Evolutionary conservation across 2,797 vertebrate species (phyloP), one percentile per base, ranked within the genome.

Genomic region (Mus spretus): DNA sequence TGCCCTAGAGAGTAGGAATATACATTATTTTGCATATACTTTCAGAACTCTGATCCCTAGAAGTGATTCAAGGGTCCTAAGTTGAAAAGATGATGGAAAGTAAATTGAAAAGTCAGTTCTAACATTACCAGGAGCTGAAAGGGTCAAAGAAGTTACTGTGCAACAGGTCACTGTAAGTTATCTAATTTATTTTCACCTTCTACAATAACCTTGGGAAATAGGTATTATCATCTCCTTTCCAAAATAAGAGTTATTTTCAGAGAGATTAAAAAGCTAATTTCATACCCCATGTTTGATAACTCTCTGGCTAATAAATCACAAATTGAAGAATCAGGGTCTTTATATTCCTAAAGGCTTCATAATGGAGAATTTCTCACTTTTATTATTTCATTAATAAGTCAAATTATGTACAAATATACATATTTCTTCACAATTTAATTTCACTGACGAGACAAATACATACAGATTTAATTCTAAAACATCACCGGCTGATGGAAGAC

Each of bases 91-190:
- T 47, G 24, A 84, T 55, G 91, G 82, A 80, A 6, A 78, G 10
- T 55, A 75, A 94, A 61, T 74, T 93, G 89, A 78, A 40, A 96
- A 90, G 77, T 89, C 80, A 95, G n/a, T 20, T 53, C 28, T 81
- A 70, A 61, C 20, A 81, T 59, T 89, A 89, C 63, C 31, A 95
- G n/a, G 34, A 97, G n/a, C 12, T 91, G 6, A 44, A 93, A 92
- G 50, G 28, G 19, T 28, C 77, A 22, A 90, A 91, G 40, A n/a
- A 59, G 74, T 84, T 40, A 80, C 28, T 34, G 59, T 20, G 40
- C n/a, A 86, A 20, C 1, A 11, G 77, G 79, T 85, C 22, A 91
- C 78, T 95, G 89, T 53, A 85, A 3, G 6, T 63, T 93, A 93
- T 55, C 70, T 83, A 91, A 81, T 28, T 91, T 89, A 91, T 96